A percentile compares a stretch with the other conserved stretches of the same genome.
Conservation (phyloP, 1,140 invertebrate species). For the Sitophilus oryzae region DNA sequence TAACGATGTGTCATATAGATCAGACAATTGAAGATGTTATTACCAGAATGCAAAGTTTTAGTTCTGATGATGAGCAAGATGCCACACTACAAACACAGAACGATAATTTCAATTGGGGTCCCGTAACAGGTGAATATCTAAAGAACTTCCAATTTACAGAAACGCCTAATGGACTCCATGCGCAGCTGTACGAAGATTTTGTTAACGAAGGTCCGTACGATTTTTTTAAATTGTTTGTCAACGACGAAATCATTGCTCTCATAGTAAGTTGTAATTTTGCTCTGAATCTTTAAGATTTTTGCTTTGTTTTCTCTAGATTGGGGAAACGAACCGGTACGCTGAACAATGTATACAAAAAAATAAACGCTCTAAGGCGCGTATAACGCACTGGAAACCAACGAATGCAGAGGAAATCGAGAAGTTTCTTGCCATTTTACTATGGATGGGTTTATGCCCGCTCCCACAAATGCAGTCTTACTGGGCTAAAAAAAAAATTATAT, state of each 20-base stretch:
- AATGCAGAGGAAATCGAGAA: constrained; percentile 5
- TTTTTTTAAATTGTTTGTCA: constrained; percentile 9
- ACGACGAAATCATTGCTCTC: not conserved
- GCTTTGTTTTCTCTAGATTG: constrained; percentile 1
- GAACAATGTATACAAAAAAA: constrained; percentile 34
- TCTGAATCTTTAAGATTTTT: not conserved
- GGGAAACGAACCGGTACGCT: constrained; percentile 28
- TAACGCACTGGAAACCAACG: constrained; percentile 25
- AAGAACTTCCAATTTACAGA: not conserved
- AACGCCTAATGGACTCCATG: not conserved
- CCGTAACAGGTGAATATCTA: not conserved
- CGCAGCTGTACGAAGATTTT: not conserved
- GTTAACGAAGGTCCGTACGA: constrained; percentile 2
- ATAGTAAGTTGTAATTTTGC: not conserved
- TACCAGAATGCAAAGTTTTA: too few species aligned
- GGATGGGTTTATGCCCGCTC: constrained; percentile 2
- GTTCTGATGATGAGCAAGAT: too few species aligned
- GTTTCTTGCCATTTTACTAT: constrained; percentile 1
- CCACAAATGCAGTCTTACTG: constrained; percentile 2
- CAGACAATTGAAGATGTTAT: too few species aligned
- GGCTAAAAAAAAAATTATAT: not conserved
- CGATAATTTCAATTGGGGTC: too few species aligned
- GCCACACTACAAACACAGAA: too few species aligned
- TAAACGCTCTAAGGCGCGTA: too few species aligned
- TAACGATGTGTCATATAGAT: too few species aligned